Evolutionary conservation across 2,113 vertebrate species (phyloP).

Genomic region (Promerops cafer): DNA sequence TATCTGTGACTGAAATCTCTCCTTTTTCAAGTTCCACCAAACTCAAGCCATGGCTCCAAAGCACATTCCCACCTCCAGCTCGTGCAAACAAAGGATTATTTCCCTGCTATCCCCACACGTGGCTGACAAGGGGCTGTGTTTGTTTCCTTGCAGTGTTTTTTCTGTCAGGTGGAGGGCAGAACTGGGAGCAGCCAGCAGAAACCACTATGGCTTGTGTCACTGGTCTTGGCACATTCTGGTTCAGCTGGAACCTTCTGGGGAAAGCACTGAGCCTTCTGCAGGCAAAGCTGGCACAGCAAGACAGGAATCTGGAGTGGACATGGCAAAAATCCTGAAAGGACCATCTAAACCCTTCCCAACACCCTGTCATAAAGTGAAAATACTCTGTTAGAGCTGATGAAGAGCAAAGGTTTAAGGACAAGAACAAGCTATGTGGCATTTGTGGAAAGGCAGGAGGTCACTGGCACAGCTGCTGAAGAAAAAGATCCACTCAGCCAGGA

Average conservation of each 20-base stretch:
- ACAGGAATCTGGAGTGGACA: background rate
- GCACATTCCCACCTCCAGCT: background rate
- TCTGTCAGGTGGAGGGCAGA: background rate
- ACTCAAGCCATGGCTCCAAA: background rate
- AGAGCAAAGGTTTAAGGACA: background rate
- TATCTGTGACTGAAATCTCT: background rate
- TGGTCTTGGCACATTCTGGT: background rate
- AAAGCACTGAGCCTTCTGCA: background rate
- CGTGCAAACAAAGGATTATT: fast-evolving
- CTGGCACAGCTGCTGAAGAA: background rate
- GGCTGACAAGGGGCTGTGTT: background rate
- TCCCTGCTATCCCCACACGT: background rate
- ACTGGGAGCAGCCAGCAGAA: background rate
- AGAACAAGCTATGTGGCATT: background rate
- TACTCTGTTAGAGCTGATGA: background rate
- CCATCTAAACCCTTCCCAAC: background rate
- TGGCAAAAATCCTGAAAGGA: background rate
- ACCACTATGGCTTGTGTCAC: fast-evolving
- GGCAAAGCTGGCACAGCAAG: background rate
- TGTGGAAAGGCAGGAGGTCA: background rate
- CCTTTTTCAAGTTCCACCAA: background rate
- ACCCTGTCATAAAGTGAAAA: background rate
- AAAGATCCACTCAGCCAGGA: background rate
- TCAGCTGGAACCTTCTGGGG: background rate
- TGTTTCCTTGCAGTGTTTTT: too few species aligned